phyloP scores from a whole-genome alignment of 1,140 invertebrate genomes.

The Heliothis virescens region DNA sequence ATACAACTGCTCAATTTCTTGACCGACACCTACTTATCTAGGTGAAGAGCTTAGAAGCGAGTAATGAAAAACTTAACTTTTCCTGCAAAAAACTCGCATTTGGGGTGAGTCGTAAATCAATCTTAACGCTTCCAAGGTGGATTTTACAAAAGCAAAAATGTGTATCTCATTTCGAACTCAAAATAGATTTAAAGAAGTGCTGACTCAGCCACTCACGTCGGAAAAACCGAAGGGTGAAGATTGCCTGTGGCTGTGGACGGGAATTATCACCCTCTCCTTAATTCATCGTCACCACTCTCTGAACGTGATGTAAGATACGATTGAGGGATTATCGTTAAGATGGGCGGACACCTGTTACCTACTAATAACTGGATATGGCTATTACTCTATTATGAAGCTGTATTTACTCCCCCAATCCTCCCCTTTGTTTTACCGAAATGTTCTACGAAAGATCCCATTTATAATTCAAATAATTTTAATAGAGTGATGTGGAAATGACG shows the following conservation, averaged over 20 bases:
- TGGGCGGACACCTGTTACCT: slow-evolving; percentile 21
- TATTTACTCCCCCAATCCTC: too few species aligned
- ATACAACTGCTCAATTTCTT: neutral
- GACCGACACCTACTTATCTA: neutral
- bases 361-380: slow-evolving; percentile 15
- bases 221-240: neutral
- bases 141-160: too few species aligned
- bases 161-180: neutral
- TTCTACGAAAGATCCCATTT: neutral
- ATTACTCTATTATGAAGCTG: neutral
- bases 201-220: neutral
- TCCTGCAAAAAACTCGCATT: neutral
- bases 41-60: too few species aligned
- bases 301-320: slow-evolving; percentile 7
- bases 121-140: too few species aligned
- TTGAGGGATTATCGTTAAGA: slow-evolving; percentile 2
- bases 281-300: neutral
- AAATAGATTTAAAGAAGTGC: neutral
- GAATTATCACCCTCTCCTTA: neutral
- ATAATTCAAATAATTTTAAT: neutral
- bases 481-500: neutral
- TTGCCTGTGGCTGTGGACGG: neutral
- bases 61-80: neutral
- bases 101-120: too few species aligned
- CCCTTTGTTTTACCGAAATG: neutral